Evolutionary conservation across 2,888 invertebrate genomes (phyloP).

Genomic region (Caenorhabditis sinica): DNA sequence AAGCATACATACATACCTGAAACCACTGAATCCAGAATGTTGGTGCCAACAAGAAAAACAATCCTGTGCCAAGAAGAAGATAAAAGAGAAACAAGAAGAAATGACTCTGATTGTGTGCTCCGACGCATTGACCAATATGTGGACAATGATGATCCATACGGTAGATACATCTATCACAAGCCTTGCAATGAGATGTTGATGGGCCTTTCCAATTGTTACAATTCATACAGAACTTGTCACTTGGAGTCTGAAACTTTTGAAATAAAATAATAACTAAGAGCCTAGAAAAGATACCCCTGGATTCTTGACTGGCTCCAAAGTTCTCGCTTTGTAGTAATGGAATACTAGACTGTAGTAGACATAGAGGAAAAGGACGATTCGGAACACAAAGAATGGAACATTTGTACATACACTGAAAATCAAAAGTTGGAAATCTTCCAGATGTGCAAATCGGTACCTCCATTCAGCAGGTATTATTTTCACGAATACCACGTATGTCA

Average conservation of each 20-base stretch:
- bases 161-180: slow-evolving; percentile 51
- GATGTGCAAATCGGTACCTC: slow-evolving; percentile 4
- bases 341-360: slow-evolving; percentile 41
- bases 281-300: slow-evolving; percentile 31
- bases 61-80: slow-evolving; percentile 43
- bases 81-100: slow-evolving; percentile 54
- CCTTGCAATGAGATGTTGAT: slow-evolving; percentile 56
- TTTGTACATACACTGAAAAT: slow-evolving; percentile 21
- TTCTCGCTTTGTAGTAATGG: slow-evolving; percentile 56
- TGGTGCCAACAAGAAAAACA: slow-evolving; percentile 41
- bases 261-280: neutral
- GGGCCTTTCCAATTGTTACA: slow-evolving; percentile 53
- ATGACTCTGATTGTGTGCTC: slow-evolving; percentile 54
- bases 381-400: slow-evolving; percentile 21
- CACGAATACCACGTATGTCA: slow-evolving; percentile 4
- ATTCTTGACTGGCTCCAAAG: slow-evolving; percentile 41
- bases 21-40: slow-evolving; percentile 46
- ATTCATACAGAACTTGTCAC: slow-evolving; percentile 38
- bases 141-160: slow-evolving; percentile 58
- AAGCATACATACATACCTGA: neutral
- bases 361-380: slow-evolving; percentile 22
- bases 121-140: slow-evolving; percentile 54
- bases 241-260: slow-evolving; percentile 17
- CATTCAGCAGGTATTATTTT: slow-evolving; percentile 30
- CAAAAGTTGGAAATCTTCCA: neutral